Base-by-base conservation (phyloP, 2,888 invertebrate species). In the Drosophila falleni region DNA sequence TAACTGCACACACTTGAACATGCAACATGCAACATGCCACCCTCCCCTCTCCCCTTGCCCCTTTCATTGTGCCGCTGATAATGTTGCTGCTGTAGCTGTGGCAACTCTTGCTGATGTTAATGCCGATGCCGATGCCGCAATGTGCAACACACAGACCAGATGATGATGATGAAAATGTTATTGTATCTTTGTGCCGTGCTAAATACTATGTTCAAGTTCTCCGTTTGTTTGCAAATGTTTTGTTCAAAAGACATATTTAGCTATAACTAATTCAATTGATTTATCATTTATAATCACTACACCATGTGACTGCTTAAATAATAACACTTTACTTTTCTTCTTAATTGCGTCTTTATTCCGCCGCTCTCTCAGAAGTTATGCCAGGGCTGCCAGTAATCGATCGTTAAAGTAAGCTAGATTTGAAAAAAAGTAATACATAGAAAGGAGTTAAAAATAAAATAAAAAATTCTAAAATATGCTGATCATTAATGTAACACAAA, bases 1-100 rank as follows among this genome's bases (percentile, higher is more conserved):
- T 41, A 56, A 44, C 59, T 41, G 64, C 74, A 72, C 73, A 80
- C 73, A 80, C 66, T 77, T 77, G 75, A 77, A 83, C 89, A 88
- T 90, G 80, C 76, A 65, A 70, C 70, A 13, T 33, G 33, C 56
- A 5, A 29, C 35, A 3, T 15, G 23, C 39, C 49, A 19, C 8
- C 26, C 8, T 13, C 19, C 42, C 46, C 19, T 39, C 46, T 10
- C 15, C 13, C 13, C 46, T 4, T 51, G n/a, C 56, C 49, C 10
- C 44, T 68, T 72, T 66, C 56, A 68, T 71, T 79, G 64, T 69
- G 62, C 71, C 68, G 82, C 74, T 58, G 53, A 44, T 60, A 47
- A 53, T 67, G 61, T 31, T 44, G 70, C 55, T 59, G 70, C 70
- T 68, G 69, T 39, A 16, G 39, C 15, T 15, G 15, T 9, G 39